Evolutionary conservation across 2,797 vertebrate species (phyloP).

Genomic region (Centropyge bicolor): DNA sequence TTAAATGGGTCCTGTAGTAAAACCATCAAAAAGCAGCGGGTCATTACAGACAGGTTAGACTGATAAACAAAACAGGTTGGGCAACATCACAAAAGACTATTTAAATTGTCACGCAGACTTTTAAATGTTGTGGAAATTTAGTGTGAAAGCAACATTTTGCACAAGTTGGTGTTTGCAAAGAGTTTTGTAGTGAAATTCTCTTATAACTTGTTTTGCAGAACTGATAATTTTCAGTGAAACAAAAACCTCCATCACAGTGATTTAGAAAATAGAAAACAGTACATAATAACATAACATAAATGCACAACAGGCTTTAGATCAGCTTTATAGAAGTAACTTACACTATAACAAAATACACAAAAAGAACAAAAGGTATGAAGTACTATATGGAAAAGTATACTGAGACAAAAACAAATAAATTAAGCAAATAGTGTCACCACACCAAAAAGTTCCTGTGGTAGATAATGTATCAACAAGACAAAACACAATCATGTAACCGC

Average conservation of each 20-base stretch:
- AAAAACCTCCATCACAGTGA: neutral
- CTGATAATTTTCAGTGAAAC: neutral
- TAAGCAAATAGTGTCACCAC: no score
- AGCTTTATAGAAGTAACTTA: neutral
- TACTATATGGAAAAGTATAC: neutral
- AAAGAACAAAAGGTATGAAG: neutral
- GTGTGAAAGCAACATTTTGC: no score
- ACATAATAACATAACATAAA: no score
- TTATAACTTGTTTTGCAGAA: neutral
- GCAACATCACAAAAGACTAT: slow-evolving; percentile 36
- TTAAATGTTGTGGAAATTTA: slow-evolving; percentile 31
- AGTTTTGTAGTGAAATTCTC: no score
- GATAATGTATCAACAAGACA: neutral
- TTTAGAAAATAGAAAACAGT: neutral
- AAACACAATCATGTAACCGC: neutral
- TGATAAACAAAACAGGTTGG: slow-evolving; percentile 23
- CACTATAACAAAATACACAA: no score
- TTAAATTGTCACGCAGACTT: slow-evolving; percentile 28
- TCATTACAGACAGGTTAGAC: slow-evolving; percentile 73
- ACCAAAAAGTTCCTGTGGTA: neutral
- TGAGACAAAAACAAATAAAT: neutral
- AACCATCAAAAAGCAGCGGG: slow-evolving; percentile 59
- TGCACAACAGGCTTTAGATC: no score
- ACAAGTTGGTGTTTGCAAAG: no score
- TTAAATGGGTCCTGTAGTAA: slow-evolving; percentile 56